Evolutionary conservation across 1,140 invertebrate genomes (phyloP), one percentile per base, ranked within the genome.

Genomic region (Achatina immaculata): DNA sequence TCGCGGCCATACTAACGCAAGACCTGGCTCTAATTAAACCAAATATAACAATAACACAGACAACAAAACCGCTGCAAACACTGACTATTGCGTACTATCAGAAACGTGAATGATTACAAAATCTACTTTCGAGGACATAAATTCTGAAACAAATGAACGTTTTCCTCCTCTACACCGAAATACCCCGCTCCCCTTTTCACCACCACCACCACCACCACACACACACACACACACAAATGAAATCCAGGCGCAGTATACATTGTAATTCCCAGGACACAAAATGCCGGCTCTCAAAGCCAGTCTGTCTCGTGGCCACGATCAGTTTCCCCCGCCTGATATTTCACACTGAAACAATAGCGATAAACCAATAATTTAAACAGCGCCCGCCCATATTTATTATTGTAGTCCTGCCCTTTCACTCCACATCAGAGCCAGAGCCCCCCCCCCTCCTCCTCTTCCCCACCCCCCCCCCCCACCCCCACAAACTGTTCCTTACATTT

Each of bases 301-400:
- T 28, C 16, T 28, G 4, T 31, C 31, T 62, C 31, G 9, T 16
- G n/a, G 58, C 28, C 58, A 6, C n/a, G 58, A 31, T 62, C 31
- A n/a, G 31, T 62, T 62, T 62, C 58, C 31, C 58, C n/a, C 6
- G n/a, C 7, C 58, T 31, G 58, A 62, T 28, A 31, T 31, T 62
- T 6, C 58, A 28, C n/a, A 14, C 28, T 62, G 58, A 62, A 62
- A 62, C 58, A 62, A 34, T 62, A 62, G 58, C 16, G n/a, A 62
- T 62, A 62, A 62, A 62, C n/a, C 58, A 21, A 62, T 62, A 62
- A 31, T 31, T 62, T 62, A 62, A 62, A 62, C 58, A 62, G 31
- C 7, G 28, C n/a, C 28, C 58, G 28, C 58, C 45, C 45, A 75
- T 48, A 28, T 19, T 75, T 31, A 16, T 75, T 45, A 16, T 51